Conservation (phyloP, 2,888 invertebrate species). For the Molorchus minor region DNA sequence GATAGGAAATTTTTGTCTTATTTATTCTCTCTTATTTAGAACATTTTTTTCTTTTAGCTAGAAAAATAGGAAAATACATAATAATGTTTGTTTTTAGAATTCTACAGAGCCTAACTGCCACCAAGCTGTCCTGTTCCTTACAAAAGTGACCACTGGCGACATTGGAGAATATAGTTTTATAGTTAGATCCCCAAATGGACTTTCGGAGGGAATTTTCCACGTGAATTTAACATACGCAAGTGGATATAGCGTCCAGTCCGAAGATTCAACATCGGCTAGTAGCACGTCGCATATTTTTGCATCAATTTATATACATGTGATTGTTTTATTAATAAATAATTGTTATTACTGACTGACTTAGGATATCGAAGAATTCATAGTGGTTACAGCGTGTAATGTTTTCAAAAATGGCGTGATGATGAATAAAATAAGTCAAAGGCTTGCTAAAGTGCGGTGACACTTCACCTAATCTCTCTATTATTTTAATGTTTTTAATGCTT, state of each 20-base stretch:
- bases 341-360: slow-evolving; percentile 59
- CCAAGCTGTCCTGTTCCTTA: slow-evolving; percentile 68
- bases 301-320: slow-evolving; percentile 58
- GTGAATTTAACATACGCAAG: slow-evolving; percentile 69
- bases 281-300: slow-evolving; percentile 43
- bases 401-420: slow-evolving; percentile 8
- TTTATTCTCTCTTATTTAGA: no score
- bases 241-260: slow-evolving; percentile 55
- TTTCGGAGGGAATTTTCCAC: slow-evolving; percentile 70
- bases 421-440: no score
- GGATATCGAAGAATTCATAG: slow-evolving; percentile 31
- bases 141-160: slow-evolving; percentile 67
- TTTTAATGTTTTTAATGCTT: no score
- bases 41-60: no score
- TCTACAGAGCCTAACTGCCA: slow-evolving; percentile 68
- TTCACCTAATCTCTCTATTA: no score
- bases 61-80: no score
- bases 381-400: slow-evolving; percentile 18
- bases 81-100: slow-evolving; percentile 58
- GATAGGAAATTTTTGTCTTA: no score
- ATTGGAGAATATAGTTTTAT: slow-evolving; percentile 72
- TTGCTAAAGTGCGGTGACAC: no score
- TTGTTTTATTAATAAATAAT: slow-evolving; percentile 55
- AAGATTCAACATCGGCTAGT: slow-evolving; percentile 46
- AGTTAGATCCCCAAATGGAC: slow-evolving; percentile 70